Evolutionary conservation across 2,888 invertebrate genomes (phyloP).

Genomic region (Cephus runcator): DNA sequence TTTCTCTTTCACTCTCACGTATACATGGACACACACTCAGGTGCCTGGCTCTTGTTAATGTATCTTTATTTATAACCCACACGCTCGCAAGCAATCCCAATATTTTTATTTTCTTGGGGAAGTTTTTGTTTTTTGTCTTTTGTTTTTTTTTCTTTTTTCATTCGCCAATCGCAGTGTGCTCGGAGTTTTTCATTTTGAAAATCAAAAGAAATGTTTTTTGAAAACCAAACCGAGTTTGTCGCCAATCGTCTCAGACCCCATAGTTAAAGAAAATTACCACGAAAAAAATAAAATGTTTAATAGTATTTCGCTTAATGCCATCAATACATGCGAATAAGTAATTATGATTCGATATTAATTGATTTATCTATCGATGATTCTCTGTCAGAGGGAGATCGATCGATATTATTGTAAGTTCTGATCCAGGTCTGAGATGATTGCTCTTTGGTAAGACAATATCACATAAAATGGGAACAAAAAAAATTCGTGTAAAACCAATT

Average conservation of each 20-base stretch:
- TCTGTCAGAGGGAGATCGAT: too few species aligned
- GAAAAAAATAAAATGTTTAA: too few species aligned
- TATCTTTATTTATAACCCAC: too few species aligned
- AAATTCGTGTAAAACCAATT: constrained; percentile 53
- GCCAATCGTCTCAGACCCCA: too few species aligned
- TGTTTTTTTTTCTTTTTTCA: neutral
- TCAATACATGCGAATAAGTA: too few species aligned
- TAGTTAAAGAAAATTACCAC: too few species aligned
- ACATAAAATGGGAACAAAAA: constrained; percentile 56
- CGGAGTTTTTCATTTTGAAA: constrained; percentile 5
- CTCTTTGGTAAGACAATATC: constrained; percentile 66
- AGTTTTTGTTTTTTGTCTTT: neutral
- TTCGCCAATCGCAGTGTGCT: neutral
- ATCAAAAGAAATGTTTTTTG: neutral
- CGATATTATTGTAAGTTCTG: neutral
- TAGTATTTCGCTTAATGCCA: too few species aligned
- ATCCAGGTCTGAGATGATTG: constrained; percentile 43
- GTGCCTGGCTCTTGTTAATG: too few species aligned
- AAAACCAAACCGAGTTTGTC: neutral
- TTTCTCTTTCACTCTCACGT: constrained; percentile 14
- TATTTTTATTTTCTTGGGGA: too few species aligned
- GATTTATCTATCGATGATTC: neutral
- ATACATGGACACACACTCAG: too few species aligned
- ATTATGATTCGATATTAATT: neutral
- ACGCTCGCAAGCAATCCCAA: too few species aligned